Evolutionary conservation across 2,888 invertebrate genomes (phyloP).

Genomic region (Osmoderma eremita): DNA sequence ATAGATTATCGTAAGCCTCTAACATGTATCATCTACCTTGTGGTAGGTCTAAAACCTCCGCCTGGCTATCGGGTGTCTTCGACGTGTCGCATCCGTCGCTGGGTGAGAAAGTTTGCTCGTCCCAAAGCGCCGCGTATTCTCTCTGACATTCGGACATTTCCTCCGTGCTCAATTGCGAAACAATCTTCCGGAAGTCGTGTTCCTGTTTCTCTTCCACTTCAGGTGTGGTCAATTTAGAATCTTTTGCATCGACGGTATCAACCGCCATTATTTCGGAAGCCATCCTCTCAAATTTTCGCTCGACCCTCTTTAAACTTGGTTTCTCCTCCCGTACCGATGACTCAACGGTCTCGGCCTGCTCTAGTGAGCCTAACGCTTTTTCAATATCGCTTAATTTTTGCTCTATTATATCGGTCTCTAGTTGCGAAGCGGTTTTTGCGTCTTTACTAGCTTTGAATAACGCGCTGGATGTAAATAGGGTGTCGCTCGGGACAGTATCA

Average conservation of each 20-base stretch:
- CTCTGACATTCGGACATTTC: conserved; percentile 66
- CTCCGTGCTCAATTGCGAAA: conserved; percentile 66
- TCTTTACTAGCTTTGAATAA: conserved; percentile 32
- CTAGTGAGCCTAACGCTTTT: conserved; percentile 61
- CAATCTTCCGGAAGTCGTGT: conserved; percentile 63
- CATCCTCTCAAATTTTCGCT: conserved; percentile 66
- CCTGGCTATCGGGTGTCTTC: conserved; percentile 64
- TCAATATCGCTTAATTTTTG: conserved; percentile 61
- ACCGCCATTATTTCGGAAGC: conserved; percentile 64
- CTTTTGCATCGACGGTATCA: conserved; percentile 55
- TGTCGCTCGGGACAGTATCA: conserved; percentile 31
- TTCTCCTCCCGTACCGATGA: conserved; percentile 53
- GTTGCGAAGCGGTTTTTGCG: conserved; percentile 32
- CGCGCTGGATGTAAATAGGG: conserved; percentile 36
- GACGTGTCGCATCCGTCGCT: conserved; percentile 62
- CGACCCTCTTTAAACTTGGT: conserved; percentile 62
- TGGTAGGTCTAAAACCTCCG: conserved; percentile 62
- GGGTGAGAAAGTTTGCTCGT: conserved; percentile 63
- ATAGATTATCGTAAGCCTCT: conserved; percentile 44
- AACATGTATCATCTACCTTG: conserved; percentile 64
- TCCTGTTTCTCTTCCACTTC: conserved; percentile 60
- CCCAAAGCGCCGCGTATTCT: conserved; percentile 64
- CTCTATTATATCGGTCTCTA: conserved; percentile 58
- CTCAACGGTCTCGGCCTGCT: conserved; percentile 52
- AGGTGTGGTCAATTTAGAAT: conserved; percentile 56